Base-by-base conservation (phyloP, 1,140 invertebrate species). In the Pristionchus pacificus region DNA sequence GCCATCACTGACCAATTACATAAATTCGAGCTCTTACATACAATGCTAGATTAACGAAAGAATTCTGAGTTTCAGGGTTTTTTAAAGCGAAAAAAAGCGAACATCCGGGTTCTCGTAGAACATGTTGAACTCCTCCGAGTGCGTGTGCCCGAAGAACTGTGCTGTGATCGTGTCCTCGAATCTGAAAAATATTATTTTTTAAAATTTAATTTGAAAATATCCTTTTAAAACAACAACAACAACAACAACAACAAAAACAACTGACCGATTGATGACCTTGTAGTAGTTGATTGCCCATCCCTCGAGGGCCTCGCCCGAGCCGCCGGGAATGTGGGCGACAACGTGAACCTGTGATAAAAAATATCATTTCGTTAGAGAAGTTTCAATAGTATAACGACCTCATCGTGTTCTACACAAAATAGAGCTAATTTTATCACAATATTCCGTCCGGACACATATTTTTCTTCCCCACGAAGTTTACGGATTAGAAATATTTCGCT, bases 71-170 rank as follows among this genome's bases (percentile, higher is more conserved):
- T n/a, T n/a, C n/a, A n/a, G n/a, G n/a, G n/a, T n/a, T n/a, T n/a
- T n/a, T n/a, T n/a, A n/a, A n/a, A n/a, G n/a, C n/a, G n/a, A n/a
- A n/a, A n/a, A n/a, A 57, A n/a, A 57, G n/a, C 55, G 14, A 14
- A 60, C 71, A 31, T 73, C 65, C 14, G 77, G 80, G 60, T 82
- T 62, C 58, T 72, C 61, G 59, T 80, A 82, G 27, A 70, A 72
- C 33, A 97, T 86, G 85, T 95, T 91, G 81, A 93, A 93, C 85
- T 95, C 92, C 84, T 96, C 93, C 78, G 88, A 92, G 87, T 97
- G 93, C 0, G 93, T 96, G 80, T 97, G 93, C 0, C 93, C 93
- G 80, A 93, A 95, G 83, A 95, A 96, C 84, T 96, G 93, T 6
- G 91, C 91, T 0, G 89, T 89, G 70, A 96, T 92, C 0, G 92